These are phyloP conservation scores for Acanthurus leucopareius DNA, from an alignment of 2,797 vertebrate genomes.

Conservation along the genomic window DNA sequence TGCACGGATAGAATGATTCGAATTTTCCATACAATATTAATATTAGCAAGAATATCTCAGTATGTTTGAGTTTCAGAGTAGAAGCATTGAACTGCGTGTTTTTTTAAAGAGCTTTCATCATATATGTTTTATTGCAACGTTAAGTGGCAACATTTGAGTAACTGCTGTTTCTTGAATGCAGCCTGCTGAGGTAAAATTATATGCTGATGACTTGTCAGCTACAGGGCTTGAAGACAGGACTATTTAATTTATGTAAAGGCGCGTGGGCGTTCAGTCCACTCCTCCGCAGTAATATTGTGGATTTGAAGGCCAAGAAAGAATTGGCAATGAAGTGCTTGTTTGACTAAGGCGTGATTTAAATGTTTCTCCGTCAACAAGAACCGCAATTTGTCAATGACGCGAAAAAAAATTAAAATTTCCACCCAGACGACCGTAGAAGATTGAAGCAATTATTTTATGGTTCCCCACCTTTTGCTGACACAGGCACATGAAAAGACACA, in stretches of 20 bases:
- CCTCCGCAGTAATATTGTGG: slow-evolving; percentile 24
- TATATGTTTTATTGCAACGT: slow-evolving; percentile 17
- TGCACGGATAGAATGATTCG: background rate
- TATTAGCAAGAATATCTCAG: background rate
- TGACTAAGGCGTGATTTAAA: slow-evolving; percentile 62
- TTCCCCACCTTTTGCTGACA: slow-evolving; percentile 63
- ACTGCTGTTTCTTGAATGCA: background rate
- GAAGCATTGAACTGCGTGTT: background rate
- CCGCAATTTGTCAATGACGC: slow-evolving; percentile 55
- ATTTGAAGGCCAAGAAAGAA: slow-evolving; percentile 41
- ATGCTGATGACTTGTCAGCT: slow-evolving; percentile 47
- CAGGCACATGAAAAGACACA: slow-evolving; percentile 49
- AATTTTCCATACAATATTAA: background rate
- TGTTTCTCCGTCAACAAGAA: slow-evolving; percentile 50
- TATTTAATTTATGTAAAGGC: slow-evolving; percentile 47
- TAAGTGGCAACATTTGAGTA: slow-evolving; percentile 23
- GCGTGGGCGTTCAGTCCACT: slow-evolving; percentile 38
- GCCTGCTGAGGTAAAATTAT: slow-evolving; percentile 22
- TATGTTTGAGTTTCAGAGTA: background rate
- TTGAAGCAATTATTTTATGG: slow-evolving; percentile 62
- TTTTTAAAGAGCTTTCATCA: no score
- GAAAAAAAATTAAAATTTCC: slow-evolving; percentile 36
- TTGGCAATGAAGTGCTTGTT: slow-evolving; percentile 25
- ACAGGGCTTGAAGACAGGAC: slow-evolving; percentile 33
- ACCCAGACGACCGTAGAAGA: slow-evolving; percentile 47